Evolutionary conservation across 2,113 vertebrate genomes (phyloP).

Genomic region (Rhadina sibilatrix): DNA sequence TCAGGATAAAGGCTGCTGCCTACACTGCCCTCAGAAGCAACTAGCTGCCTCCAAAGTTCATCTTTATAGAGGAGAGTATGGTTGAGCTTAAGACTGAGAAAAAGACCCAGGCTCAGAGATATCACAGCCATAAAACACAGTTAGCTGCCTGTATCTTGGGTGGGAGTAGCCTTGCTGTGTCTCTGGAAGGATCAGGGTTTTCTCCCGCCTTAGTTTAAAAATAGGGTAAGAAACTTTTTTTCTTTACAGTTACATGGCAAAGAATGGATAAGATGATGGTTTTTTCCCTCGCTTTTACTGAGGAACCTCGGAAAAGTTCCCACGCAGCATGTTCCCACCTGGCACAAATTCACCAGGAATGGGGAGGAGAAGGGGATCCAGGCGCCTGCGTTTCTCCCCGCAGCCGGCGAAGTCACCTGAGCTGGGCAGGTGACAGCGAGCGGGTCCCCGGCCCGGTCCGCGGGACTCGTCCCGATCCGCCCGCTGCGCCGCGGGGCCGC

Average conservation of each 20-base stretch:
- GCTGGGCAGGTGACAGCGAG: neutral
- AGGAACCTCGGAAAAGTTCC: neutral
- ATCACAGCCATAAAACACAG: neutral
- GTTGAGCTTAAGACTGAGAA: neutral
- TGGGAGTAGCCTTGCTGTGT: rapidly evolving
- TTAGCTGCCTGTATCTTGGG: neutral
- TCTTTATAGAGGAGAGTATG: neutral
- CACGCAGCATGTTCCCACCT: neutral
- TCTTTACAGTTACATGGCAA: neutral
- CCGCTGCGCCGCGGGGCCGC: too few species aligned
- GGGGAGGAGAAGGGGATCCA: neutral
- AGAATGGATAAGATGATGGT: neutral
- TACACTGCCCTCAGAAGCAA: neutral
- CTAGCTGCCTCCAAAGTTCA: neutral
- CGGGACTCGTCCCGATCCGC: neutral
- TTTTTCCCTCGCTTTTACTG: neutral
- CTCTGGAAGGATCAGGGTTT: neutral
- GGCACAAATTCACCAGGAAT: neutral
- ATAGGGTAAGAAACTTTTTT: neutral
- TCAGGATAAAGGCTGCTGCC: neutral
- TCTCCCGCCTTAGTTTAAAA: neutral
- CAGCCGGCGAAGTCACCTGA: neutral
- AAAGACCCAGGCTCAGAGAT: neutral
- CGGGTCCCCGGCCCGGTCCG: neutral
- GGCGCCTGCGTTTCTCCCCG: rapidly evolving